Evolutionary conservation across 2,113 vertebrate genomes (phyloP), one percentile per base, ranked within the genome.

Genomic region (Kryptolebias marmoratus): DNA sequence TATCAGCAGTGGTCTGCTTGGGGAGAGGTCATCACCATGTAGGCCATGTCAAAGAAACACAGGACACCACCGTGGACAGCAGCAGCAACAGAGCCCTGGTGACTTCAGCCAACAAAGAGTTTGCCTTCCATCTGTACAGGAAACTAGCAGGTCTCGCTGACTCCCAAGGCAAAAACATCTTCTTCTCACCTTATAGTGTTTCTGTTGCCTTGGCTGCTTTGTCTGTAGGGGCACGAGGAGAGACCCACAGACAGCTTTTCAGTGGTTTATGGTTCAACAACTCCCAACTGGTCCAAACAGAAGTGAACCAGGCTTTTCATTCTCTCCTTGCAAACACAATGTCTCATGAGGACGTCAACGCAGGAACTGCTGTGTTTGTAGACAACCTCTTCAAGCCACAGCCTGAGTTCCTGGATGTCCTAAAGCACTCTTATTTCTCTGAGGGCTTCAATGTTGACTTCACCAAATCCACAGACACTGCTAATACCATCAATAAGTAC

Each of bases 151-250:
- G 53, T 74, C 71, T 76, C 12, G n/a, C 83, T 0, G 73, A 75
- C 32, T 77, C 71, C 13, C 71, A 79, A 48, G 77, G 83, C 56
- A 84, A 88, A 71, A 96, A 96, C n/a, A 78, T 95, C 69, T 94
- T 96, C 82, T 95, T 91, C 86, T 96, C 95, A 44, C 94, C 95
- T 2, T 36, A 77, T 12, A 94, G 94, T 45, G 88, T 94, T 76
- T 95, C 92, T 28, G 53, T 80, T 5, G 88, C 90, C 53, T 92
- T 96, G 87, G 90, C 91, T 44, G 90, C 93, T 42, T 79, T 96
- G 68, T 90, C 91, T 0, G 82, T 90, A 36, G 92, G 91, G 62
- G 93, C 95, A 2, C 86, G 66, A 9, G 91, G 79, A 16, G 81
- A 86, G 32, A 95, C 78, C 4, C 90, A 94, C 70, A 58, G 39